Evolutionary conservation across 2,797 vertebrate genomes (phyloP).

Genomic region (Sebastes itinus): DNA sequence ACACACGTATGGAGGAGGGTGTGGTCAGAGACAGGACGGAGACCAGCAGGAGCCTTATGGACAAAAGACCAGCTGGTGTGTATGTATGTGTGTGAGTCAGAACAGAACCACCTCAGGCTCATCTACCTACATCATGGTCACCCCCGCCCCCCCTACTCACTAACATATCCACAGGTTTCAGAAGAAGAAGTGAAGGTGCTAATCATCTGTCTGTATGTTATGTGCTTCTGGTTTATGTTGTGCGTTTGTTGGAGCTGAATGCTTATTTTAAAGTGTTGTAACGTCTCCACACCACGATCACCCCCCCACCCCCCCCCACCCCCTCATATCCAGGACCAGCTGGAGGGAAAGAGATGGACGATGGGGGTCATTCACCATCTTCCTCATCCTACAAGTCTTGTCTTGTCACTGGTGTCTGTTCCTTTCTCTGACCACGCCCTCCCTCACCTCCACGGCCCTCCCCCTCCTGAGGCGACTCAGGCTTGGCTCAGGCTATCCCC

Average conservation of each 20-base stretch:
- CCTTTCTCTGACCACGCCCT: slow-evolving; percentile 75
- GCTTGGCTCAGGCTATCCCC: slow-evolving; percentile 36
- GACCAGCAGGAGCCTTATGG: slow-evolving; percentile 17
- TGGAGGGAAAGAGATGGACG: not conserved
- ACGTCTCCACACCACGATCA: not conserved
- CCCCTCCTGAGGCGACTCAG: slow-evolving; percentile 3
- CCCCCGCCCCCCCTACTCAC: not conserved
- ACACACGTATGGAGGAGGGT: slow-evolving; percentile 21
- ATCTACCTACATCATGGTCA: slow-evolving; percentile 14
- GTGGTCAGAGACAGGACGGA: slow-evolving; percentile 77
- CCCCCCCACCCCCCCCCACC: not conserved
- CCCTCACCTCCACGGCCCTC: not conserved
- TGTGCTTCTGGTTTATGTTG: slow-evolving; percentile 1
- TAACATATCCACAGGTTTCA: slow-evolving; percentile 51
- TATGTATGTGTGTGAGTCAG: slow-evolving; percentile 4
- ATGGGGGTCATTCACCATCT: slow-evolving; percentile 2
- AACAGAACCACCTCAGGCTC: slow-evolving; percentile 33
- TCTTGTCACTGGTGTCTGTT: slow-evolving; percentile 58
- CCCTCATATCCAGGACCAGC: slow-evolving; percentile 17
- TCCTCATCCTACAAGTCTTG: slow-evolving; percentile 15
- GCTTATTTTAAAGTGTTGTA: not conserved
- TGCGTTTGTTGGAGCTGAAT: not conserved
- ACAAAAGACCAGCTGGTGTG: not conserved
- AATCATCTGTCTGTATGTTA: slow-evolving; percentile 5
- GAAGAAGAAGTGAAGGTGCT: slow-evolving; percentile 27